phyloP scores from a whole-genome alignment of 1,140 invertebrate genomes.

The Trinorchestia longiramus region DNA sequence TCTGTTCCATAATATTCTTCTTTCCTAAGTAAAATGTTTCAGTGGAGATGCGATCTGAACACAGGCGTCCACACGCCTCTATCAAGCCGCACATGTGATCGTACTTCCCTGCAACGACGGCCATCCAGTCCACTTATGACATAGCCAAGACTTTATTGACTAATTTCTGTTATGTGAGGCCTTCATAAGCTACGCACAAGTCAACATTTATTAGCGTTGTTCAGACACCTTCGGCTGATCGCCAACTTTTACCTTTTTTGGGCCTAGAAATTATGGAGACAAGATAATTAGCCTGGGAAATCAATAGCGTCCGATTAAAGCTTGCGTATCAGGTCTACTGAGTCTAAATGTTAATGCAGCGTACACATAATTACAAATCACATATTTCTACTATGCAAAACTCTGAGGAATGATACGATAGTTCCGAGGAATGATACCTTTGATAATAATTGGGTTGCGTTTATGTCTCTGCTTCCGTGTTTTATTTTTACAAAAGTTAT shows the following conservation, averaged over 20 bases:
- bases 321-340: background rate
- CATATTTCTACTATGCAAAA: too few species aligned
- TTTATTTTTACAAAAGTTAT: background rate
- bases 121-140: conserved; percentile 13
- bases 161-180: conserved; percentile 32
- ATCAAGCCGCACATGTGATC: background rate
- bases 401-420: background rate
- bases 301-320: background rate
- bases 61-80: background rate
- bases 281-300: background rate
- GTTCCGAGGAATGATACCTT: background rate
- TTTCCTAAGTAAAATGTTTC: background rate
- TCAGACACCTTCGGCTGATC: background rate
- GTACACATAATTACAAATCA: too few species aligned
- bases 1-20: too few species aligned
- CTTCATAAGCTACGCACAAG: background rate
- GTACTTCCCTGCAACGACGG: conserved; percentile 10
- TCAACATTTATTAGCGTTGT: background rate
- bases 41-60: background rate
- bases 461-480: background rate
- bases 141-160: background rate
- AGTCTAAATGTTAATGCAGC: background rate
- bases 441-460: background rate
- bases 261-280: background rate
- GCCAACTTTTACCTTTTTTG: background rate